Evolutionary conservation across 2,888 invertebrate species (phyloP), one percentile per base, ranked within the genome.

Genomic region (Adelognathus sp.): DNA sequence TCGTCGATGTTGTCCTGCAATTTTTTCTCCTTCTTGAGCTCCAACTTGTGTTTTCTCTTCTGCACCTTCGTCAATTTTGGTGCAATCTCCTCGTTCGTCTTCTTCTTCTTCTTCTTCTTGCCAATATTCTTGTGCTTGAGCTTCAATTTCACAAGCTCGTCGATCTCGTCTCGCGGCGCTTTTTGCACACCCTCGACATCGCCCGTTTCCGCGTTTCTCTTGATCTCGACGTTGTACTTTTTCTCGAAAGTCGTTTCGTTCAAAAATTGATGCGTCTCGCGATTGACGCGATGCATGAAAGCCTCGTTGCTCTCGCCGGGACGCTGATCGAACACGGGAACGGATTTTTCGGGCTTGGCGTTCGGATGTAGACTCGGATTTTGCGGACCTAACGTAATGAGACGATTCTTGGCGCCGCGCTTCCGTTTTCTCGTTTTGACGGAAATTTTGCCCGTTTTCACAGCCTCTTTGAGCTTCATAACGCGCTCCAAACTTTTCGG

Each of bases 401-500:
- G 77, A 27, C 70, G 39, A 33, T 78, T 84, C 46, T 86, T 87
- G 44, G 82, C 86, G 76, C 86, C 90, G 64, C 79, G 87, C 60
- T 82, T 90, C 61, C 87, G 83, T 82, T 89, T 87, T 76, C 88
- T 85, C 73, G 88, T 92, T 79, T 88, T 91, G 86, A 83, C 91
- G 86, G 81, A 79, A 52, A 90, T 86, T 63, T 89, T 91, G 0
- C 92, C 92, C 1, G 88, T 90, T 85, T 92, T 92, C 0, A 91
- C 90, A 67, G 91, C 91, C 46, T 94, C 92, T 78, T 93, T 93
- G 0, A 95, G 85, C 80, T 93, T 92, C 14, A 96, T 95, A 58
- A 97, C 91, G 58, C 94, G 92, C 31, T 92, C 92, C n/a, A 97
- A 92, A 80, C 95, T 96, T 80, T 94, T 95, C 0, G 97, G 96